A percentile compares a stretch with the other conserved stretches of the same genome.
Evolutionary conservation across 2,888 invertebrate genomes (phyloP).

Genomic region (Trissoscelio sp.): DNA sequence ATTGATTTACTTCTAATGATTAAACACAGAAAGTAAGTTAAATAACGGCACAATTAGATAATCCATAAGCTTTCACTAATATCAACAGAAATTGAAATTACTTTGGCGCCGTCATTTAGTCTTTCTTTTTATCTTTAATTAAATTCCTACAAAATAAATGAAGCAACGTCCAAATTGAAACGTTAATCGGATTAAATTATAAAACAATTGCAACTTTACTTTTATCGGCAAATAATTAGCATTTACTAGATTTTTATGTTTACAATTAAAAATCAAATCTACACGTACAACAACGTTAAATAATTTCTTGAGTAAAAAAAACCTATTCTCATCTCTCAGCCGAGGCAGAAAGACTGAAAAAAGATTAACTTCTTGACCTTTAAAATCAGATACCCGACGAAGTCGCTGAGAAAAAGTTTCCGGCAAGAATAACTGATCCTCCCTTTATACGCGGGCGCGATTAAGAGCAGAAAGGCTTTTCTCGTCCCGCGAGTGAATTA

Average conservation of each 20-base stretch:
- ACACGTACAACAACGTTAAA: too few species aligned
- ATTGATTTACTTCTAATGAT: too few species aligned
- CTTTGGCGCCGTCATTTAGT: too few species aligned
- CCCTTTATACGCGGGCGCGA: constrained; percentile 34
- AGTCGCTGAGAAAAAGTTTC: constrained; percentile 29
- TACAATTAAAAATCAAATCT: too few species aligned
- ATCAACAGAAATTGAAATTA: too few species aligned
- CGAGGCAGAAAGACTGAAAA: not conserved
- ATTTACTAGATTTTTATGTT: too few species aligned
- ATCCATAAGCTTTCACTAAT: too few species aligned
- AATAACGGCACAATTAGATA: too few species aligned
- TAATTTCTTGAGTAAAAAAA: too few species aligned
- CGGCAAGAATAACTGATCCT: constrained; percentile 48
- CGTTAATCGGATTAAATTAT: not conserved
- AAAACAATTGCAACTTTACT: not conserved
- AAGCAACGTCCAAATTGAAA: not conserved
- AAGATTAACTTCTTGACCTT: constrained; percentile 29
- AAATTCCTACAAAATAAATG: not conserved
- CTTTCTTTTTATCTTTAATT: too few species aligned
- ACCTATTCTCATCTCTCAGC: not conserved
- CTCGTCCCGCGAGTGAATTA: constrained; percentile 58
- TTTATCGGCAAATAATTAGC: not conserved
- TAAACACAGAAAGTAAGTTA: too few species aligned
- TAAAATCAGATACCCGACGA: constrained; percentile 19
- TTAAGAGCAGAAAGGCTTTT: constrained; percentile 58